Percentiles rank a stretch among this genome's conserved stretches.
These are phyloP conservation scores for Miichthys miiuy DNA, from an alignment of 2,797 vertebrate genomes.

Conservation along the genomic window DNA sequence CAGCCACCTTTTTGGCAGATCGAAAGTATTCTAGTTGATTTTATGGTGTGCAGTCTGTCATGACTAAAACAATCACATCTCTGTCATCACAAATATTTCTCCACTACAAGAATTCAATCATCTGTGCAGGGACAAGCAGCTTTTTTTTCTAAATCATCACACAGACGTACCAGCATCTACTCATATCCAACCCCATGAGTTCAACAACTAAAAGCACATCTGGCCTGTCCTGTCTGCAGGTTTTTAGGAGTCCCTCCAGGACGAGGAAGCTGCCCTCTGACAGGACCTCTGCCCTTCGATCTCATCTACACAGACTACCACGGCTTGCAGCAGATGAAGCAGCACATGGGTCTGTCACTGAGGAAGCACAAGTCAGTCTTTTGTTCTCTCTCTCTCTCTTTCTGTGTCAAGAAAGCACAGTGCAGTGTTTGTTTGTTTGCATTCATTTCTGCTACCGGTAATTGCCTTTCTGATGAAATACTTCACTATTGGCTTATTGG, in stretches of 20 bases:
- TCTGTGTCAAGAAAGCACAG: background rate
- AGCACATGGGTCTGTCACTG: slow-evolving; percentile 97
- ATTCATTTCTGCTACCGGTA: slow-evolving; percentile 9
- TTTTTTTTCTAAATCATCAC: too few species aligned
- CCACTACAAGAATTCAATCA: background rate
- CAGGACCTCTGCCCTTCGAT: slow-evolving; percentile 92
- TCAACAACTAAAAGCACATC: background rate
- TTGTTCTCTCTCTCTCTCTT: background rate
- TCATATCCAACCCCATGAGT: background rate
- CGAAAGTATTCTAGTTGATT: background rate
- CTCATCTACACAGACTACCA: slow-evolving; percentile 99
- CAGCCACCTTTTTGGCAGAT: background rate
- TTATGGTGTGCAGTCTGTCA: background rate
- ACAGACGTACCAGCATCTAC: background rate
- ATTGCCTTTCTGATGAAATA: slow-evolving; percentile 44
- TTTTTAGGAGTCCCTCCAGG: slow-evolving; percentile 95
- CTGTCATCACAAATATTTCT: background rate
- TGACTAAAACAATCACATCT: background rate
- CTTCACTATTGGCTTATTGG: slow-evolving; percentile 48
- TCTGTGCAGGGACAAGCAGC: background rate
- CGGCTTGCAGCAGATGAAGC: slow-evolving; percentile 96
- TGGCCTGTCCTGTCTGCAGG: slow-evolving; percentile 76
- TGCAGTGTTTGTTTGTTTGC: slow-evolving; percentile 11
- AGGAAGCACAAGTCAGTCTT: slow-evolving; percentile 84
- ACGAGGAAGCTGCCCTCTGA: slow-evolving; percentile 95